Conservation (phyloP, 2,888 invertebrate genomes). For the Apodemia zela region DNA sequence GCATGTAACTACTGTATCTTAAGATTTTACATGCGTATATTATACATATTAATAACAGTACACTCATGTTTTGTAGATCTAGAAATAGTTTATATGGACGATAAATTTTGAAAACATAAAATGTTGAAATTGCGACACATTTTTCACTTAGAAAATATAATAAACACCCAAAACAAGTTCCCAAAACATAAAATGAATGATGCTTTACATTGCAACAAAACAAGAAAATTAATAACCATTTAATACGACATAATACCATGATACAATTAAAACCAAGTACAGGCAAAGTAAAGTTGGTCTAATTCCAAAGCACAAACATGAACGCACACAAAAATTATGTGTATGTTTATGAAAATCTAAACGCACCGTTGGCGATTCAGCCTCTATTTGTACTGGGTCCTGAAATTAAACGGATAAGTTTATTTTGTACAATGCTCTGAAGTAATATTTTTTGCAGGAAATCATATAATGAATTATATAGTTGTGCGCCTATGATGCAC, state of each 20-base stretch:
- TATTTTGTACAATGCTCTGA: not conserved
- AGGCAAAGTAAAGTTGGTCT: not conserved
- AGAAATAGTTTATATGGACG: not conserved
- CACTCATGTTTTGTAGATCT: not conserved
- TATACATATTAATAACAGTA: not conserved
- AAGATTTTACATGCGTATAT: too few species aligned
- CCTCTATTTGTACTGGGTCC: conserved; percentile 38
- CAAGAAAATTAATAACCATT: not conserved
- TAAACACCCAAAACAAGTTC: not conserved
- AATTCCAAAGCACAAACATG: conserved; percentile 15
- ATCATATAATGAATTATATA: too few species aligned
- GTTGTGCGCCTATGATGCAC: too few species aligned
- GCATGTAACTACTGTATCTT: not conserved
- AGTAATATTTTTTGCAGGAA: not conserved
- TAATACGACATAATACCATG: not conserved
- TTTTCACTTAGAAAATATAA: not conserved
- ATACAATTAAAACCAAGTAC: not conserved
- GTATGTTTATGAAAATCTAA: conserved; percentile 26
- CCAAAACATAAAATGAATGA: not conserved
- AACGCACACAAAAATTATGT: conserved; percentile 20
- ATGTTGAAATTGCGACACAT: not conserved
- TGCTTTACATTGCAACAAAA: not conserved
- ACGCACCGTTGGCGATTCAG: conserved; percentile 41
- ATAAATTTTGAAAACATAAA: not conserved
- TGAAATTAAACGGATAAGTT: conserved; percentile 34